Percentiles rank a stretch among this genome's conserved stretches.
Evolutionary conservation across 2,113 vertebrate genomes (phyloP).

Genomic region (Drymodes brunneopygia): DNA sequence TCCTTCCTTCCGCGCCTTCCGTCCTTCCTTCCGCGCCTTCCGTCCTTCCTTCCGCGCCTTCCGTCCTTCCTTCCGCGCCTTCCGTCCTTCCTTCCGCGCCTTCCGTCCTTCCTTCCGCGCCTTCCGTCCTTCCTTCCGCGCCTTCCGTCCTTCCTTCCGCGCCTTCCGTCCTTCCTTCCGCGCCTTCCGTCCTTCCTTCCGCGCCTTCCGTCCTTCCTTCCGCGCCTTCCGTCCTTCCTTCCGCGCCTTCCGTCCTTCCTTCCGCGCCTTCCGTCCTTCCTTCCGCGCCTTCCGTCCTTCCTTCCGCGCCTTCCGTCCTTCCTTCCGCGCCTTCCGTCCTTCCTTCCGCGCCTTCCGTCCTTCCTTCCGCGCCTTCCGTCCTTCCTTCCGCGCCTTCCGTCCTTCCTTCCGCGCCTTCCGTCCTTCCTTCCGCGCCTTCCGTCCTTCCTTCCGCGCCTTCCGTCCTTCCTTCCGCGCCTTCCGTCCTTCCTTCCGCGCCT

Average conservation of each 20-base stretch:
- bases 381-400: neutral
- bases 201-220: neutral
- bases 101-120: too few species aligned
- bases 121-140: too few species aligned
- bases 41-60: neutral
- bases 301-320: neutral
- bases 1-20: neutral
- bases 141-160: neutral
- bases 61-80: neutral
- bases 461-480: neutral
- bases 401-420: neutral
- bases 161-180: neutral
- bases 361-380: too few species aligned
- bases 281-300: neutral
- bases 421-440: neutral
- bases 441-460: neutral
- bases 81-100: neutral
- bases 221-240: too few species aligned
- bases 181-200: neutral
- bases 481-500: too few species aligned
- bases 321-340: neutral
- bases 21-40: neutral
- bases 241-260: too few species aligned
- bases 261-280: neutral
- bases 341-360: neutral